Evolutionary conservation across 2,113 vertebrate genomes (phyloP).

Genomic region (Crocuta crocuta): DNA sequence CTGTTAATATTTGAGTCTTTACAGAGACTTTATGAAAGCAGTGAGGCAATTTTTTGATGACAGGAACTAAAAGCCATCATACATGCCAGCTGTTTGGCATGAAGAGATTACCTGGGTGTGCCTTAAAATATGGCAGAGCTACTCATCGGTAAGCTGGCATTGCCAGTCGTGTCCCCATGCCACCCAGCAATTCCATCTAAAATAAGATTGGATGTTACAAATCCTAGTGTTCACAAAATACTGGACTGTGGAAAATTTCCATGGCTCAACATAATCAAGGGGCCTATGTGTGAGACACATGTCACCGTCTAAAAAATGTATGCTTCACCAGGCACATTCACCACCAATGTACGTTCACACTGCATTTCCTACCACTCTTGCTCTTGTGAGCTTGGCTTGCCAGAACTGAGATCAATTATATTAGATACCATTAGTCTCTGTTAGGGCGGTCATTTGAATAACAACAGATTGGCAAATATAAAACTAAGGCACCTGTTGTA

Average conservation of each 20-base stretch:
- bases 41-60: conserved; percentile 42
- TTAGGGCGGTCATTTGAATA: conserved; percentile 79
- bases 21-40: neutral
- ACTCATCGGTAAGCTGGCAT: conserved; percentile 58
- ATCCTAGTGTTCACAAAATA: conserved; percentile 24
- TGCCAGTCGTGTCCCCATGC: neutral
- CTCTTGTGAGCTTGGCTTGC: conserved; percentile 29
- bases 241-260: conserved; percentile 3
- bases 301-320: conserved; percentile 14
- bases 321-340: neutral
- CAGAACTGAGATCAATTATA: conserved; percentile 77
- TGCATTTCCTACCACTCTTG: neutral
- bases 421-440: conserved; percentile 79
- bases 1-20: neutral
- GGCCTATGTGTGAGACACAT: conserved; percentile 11
- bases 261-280: conserved; percentile 20
- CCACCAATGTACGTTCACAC: conserved; percentile 5
- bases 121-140: conserved; percentile 40
- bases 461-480: conserved; percentile 79
- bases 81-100: conserved; percentile 65
- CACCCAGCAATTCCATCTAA: conserved; percentile 40
- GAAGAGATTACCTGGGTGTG: conserved; percentile 10
- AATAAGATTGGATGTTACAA: conserved; percentile 44
- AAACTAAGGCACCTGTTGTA: conserved; percentile 79
- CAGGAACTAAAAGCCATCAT: conserved; percentile 32